Evolutionary conservation across 2,888 invertebrate species (phyloP).

Genomic region (Volucella zonaria): DNA sequence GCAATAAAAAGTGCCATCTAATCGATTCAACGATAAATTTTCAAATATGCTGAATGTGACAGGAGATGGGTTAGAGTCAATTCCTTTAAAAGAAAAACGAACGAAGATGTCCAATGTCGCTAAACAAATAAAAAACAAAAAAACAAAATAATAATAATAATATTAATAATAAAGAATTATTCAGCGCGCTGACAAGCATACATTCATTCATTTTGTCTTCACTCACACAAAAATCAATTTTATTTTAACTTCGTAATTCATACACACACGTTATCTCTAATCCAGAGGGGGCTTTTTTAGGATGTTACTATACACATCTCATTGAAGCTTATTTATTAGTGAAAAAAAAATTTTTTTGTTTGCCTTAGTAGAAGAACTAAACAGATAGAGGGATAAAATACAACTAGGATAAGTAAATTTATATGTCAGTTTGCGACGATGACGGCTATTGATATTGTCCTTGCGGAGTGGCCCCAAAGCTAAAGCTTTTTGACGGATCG

Average conservation of each 20-base stretch:
- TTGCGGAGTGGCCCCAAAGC: conserved; percentile 77
- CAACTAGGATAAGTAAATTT: conserved; percentile 30
- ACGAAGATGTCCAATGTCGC: conserved; percentile 29
- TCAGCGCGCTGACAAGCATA: conserved; percentile 29
- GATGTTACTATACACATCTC: not conserved
- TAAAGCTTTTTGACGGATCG: conserved; percentile 83
- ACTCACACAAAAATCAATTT: conserved; percentile 58
- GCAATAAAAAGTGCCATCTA: conserved; percentile 63
- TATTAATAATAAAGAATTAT: conserved; percentile 30
- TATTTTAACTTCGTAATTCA: conserved; percentile 48
- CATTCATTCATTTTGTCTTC: conserved; percentile 55
- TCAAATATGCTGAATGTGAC: not conserved
- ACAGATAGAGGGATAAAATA: conserved; percentile 49
- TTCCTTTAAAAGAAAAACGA: conserved; percentile 42
- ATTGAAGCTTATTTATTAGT: conserved; percentile 7
- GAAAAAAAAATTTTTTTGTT: conserved; percentile 15
- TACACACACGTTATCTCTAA: conserved; percentile 31
- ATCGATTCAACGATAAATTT: conserved; percentile 53
- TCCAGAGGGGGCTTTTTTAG: not conserved
- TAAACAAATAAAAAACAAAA: conserved; percentile 29
- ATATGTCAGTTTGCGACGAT: conserved; percentile 28
- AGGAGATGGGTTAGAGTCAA: not conserved
- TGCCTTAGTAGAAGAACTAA: conserved; percentile 26
- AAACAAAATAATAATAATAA: conserved; percentile 10
- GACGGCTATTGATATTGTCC: conserved; percentile 80